Evolutionary conservation across 2,797 vertebrate species (phyloP).

Genomic region (Simalia tracyae): DNA sequence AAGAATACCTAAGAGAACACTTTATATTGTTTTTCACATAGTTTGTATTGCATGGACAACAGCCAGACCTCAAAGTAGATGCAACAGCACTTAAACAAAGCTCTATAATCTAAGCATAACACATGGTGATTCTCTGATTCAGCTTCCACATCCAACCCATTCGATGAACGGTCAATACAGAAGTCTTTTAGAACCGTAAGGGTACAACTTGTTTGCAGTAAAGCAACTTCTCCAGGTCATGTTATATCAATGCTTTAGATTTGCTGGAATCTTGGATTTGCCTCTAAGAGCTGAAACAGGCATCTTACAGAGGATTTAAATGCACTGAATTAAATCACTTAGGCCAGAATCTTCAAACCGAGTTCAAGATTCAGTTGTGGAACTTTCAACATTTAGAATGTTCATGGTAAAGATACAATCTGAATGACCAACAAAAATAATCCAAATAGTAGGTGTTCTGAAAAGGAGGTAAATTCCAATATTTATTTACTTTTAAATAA

Average conservation of each 20-base stretch:
- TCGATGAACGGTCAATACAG: background rate
- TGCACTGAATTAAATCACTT: background rate
- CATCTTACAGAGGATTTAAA: background rate
- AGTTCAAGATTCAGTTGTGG: background rate
- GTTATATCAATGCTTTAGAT: constrained; percentile 33
- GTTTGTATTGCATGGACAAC: constrained; percentile 7
- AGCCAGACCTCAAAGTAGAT: background rate
- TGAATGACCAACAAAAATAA: constrained; percentile 59
- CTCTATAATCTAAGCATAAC: background rate
- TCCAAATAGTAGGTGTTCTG: constrained; percentile 46
- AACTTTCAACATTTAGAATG: constrained; percentile 49
- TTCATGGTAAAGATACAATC: constrained; percentile 57
- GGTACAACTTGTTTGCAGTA: background rate
- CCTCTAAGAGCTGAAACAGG: constrained; percentile 37
- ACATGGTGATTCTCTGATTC: background rate
- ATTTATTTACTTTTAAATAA: constrained; percentile 41
- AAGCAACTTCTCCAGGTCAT: rapidly evolving
- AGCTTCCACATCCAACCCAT: constrained; percentile 24
- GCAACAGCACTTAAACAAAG: background rate
- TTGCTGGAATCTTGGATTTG: constrained; percentile 1
- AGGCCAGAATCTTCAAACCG: background rate
- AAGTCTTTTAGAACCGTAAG: background rate
- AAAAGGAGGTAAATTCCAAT: constrained; percentile 47
- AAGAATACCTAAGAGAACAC: background rate
- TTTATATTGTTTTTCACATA: constrained; percentile 25